Evolutionary conservation across 2,113 vertebrate genomes (phyloP).

Genomic region (Chrysemys picta): DNA sequence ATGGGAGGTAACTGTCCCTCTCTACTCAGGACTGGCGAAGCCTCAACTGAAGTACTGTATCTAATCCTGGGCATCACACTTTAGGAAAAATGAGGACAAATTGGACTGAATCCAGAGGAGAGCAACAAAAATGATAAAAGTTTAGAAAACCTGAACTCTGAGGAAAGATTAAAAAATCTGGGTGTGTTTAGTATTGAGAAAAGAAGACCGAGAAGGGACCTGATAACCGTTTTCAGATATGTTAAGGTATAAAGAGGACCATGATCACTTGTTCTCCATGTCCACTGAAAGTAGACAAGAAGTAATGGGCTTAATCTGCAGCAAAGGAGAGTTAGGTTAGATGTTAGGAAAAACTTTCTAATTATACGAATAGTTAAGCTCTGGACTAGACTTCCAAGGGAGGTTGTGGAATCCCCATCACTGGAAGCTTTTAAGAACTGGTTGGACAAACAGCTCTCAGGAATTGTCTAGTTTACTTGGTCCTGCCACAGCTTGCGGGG

Average conservation of each 20-base stretch:
- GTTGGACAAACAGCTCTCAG: not conserved
- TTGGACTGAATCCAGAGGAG: not conserved
- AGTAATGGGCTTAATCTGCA: not conserved
- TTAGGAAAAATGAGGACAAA: not conserved
- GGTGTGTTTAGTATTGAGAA: not conserved
- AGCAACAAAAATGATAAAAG: not conserved
- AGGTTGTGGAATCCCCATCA: not conserved
- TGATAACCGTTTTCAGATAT: not conserved
- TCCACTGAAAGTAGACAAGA: not conserved
- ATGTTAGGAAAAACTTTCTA: not conserved
- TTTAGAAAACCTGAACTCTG: not conserved
- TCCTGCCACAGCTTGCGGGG: not conserved
- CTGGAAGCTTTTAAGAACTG: not conserved
- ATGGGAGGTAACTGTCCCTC: not conserved
- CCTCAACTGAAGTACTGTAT: not conserved
- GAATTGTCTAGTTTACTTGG: not conserved
- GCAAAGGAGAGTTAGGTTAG: not conserved
- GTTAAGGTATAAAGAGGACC: not conserved
- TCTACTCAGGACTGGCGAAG: not conserved
- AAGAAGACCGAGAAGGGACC: not conserved
- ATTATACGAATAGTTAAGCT: not conserved
- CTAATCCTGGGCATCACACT: not conserved
- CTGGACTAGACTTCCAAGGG: not conserved
- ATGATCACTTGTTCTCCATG: not conserved
- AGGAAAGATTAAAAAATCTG: not conserved